Conservation (phyloP, 2,888 invertebrate genomes). For the Erynnis tages region DNA sequence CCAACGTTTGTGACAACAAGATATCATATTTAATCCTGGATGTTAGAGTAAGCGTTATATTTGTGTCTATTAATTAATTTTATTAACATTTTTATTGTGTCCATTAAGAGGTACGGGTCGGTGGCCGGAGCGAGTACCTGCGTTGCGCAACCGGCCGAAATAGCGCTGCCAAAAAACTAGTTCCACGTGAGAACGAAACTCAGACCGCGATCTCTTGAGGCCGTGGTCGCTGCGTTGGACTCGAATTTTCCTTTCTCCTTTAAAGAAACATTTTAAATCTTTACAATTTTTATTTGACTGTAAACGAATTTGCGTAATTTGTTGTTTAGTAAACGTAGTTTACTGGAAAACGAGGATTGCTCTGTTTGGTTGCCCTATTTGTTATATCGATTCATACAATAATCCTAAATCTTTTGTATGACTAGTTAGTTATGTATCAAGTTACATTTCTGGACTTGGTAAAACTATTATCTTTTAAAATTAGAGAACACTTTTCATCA, state of each 20-base stretch:
- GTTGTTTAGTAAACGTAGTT: too few species aligned
- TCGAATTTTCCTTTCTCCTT: slow-evolving; percentile 8
- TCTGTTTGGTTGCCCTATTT: neutral
- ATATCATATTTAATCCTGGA: slow-evolving; percentile 7
- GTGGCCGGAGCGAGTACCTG: slow-evolving; percentile 54
- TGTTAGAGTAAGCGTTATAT: slow-evolving; percentile 33
- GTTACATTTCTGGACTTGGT: too few species aligned
- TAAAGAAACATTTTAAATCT: neutral
- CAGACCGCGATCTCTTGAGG: slow-evolving; percentile 40
- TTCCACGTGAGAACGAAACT: slow-evolving; percentile 56
- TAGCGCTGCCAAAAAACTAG: slow-evolving; percentile 74
- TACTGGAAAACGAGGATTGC: too few species aligned
- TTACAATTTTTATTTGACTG: too few species aligned
- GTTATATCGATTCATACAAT: too few species aligned
- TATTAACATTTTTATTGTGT: slow-evolving; percentile 68
- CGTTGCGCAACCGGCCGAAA: slow-evolving; percentile 69
- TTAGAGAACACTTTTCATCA: neutral
- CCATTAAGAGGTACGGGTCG: slow-evolving; percentile 62
- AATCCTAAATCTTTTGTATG: too few species aligned
- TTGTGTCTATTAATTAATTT: slow-evolving; percentile 47
- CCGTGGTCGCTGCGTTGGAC: slow-evolving; percentile 17
- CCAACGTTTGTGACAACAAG: neutral
- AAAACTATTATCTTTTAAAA: too few species aligned
- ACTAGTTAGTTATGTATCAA: too few species aligned
- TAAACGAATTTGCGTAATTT: too few species aligned